Conservation (phyloP, 2,888 invertebrate genomes). For the Macrophya annulata region DNA sequence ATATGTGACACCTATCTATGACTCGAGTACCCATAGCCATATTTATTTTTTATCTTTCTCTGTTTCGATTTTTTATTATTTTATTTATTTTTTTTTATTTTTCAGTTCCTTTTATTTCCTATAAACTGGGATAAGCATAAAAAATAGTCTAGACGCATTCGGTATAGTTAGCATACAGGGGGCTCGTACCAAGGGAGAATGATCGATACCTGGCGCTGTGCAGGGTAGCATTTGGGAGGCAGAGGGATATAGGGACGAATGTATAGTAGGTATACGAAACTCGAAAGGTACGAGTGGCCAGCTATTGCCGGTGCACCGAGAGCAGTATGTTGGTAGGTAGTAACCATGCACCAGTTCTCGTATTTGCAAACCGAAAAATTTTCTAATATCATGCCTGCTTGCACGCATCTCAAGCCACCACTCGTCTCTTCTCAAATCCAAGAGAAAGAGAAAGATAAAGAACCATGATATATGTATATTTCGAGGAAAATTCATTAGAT, state of each 20-base stretch:
- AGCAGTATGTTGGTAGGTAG: neutral
- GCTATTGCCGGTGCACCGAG: neutral
- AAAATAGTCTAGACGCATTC: conserved; percentile 74
- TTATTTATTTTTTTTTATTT: conserved; percentile 29
- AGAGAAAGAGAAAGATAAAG: neutral
- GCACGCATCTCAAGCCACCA: neutral
- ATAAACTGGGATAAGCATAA: conserved; percentile 71
- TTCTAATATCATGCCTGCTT: conserved; percentile 39
- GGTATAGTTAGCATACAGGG: conserved; percentile 69
- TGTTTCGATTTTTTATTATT: neutral
- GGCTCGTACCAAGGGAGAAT: conserved; percentile 51
- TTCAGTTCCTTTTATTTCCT: conserved; percentile 65
- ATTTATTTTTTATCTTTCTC: neutral
- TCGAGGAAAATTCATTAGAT: neutral
- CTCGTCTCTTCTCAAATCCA: neutral
- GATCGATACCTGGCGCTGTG: conserved; percentile 54
- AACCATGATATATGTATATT: neutral
- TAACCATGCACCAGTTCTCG: neutral
- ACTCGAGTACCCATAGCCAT: neutral
- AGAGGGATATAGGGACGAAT: conserved; percentile 15
- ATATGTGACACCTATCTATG: neutral
- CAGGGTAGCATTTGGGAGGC: conserved; percentile 45
- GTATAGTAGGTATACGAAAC: neutral
- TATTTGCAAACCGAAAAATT: conserved; percentile 37
- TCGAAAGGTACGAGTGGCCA: conserved; percentile 21